Percentiles rank a stretch among this genome's conserved stretches.
These are phyloP conservation scores for Cirrhinus molitorella DNA, from an alignment of 2,797 vertebrate species.

Conservation along the genomic window DNA sequence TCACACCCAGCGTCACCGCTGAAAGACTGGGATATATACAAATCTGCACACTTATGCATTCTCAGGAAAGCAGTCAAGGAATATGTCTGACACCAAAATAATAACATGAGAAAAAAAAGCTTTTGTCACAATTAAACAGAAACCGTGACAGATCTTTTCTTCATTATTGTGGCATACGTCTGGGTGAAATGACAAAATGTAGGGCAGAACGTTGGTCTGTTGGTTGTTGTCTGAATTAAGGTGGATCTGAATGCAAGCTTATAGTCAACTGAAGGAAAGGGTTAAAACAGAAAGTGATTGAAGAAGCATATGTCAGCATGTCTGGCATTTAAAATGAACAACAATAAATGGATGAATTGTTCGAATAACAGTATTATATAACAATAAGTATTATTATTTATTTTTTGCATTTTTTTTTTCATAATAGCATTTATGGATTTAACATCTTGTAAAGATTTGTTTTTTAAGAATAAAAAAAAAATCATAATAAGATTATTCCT, in stretches of 20 bases:
- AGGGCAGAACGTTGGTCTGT: not conserved
- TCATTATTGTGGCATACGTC: not conserved
- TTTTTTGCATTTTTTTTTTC: no score
- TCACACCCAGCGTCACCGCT: conserved; percentile 11
- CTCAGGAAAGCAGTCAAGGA: not conserved
- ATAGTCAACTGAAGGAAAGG: not conserved
- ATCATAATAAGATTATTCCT: no score
- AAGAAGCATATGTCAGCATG: no score
- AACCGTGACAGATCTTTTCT: not conserved
- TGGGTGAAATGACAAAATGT: not conserved
- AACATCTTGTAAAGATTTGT: no score
- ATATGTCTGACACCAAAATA: not conserved
- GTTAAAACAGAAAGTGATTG: not conserved
- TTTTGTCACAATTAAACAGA: not conserved
- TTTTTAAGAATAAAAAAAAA: no score
- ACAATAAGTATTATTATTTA: no score
- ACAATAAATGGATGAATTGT: no score
- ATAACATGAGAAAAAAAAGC: not conserved
- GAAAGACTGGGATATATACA: conserved; percentile 9
- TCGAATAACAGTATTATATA: no score
- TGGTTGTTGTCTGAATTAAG: not conserved
- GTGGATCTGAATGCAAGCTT: not conserved
- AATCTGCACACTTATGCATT: not conserved
- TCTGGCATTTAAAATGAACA: not conserved
- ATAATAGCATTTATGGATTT: no score